Base-by-base conservation (phyloP, 2,113 vertebrate genomes). In the Odocoileus virginianus region DNA sequence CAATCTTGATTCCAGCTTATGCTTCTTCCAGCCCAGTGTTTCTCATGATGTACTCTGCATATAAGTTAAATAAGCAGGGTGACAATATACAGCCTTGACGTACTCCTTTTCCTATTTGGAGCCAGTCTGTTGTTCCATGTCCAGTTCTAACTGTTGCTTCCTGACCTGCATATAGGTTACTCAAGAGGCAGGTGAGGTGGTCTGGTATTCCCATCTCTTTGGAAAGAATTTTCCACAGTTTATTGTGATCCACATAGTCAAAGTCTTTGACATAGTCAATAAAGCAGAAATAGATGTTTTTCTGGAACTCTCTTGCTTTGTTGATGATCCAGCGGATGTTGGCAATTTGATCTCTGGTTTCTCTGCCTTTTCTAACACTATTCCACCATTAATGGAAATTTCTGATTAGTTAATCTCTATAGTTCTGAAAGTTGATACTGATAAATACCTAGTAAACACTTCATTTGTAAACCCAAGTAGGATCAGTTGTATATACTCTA, bases 321-420 rank as follows among this genome's bases (percentile, higher is more conserved):
- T 67, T 0, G 0, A n/a, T 67, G 33, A n/a, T 67, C 64, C 16
- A 19, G 64, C 0, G 0, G 16, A 67, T 67, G 64, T n/a, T 67
- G 64, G 33, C 33, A 67, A 67, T 67, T 67, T 67, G 33, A 67
- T 36, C 16, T n/a, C 33, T 36, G 16, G 33, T 67, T 67, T 33
- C 33, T 67, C 64, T 1, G 2, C 64, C 64, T 67, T 67, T 67
- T 67, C 64, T 67, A 67, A 67, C 33, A 27, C 60, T 87, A 21
- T 40, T 88, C 33, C 17, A n/a, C 79, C 36, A 60, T 83, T 47
- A 52, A 45, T 87, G 30, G 74, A 82, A 87, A 82, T 27, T 95
- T 78, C 14, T 91, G 92, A 86, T n/a, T 50, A n/a, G n/a, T n/a
- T 60, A 57, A 90, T n/a, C 64, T 71, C 19, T 13, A 67, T 71